Evolutionary conservation across 2,888 invertebrate species (phyloP).

Genomic region (Rhingia rostrata): DNA sequence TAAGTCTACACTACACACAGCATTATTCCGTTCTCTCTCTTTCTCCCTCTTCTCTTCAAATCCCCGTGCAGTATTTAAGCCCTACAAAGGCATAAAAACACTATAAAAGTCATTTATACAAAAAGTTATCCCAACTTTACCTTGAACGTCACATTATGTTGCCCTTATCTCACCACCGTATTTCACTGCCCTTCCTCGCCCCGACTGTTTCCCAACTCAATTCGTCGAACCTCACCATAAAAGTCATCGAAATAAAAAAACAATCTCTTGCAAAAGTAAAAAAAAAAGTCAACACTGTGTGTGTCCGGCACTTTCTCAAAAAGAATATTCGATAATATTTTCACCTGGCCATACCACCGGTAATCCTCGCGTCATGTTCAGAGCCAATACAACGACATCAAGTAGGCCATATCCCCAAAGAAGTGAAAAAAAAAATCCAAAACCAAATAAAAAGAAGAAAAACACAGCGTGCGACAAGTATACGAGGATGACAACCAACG

Average conservation of each 20-base stretch:
- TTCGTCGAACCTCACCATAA: conserved; percentile 41
- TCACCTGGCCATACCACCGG: conserved; percentile 34
- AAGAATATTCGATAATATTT: conserved; percentile 69
- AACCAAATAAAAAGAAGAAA: conserved; percentile 36
- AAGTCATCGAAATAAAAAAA: conserved; percentile 33
- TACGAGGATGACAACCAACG: conserved; percentile 37
- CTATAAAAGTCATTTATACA: too few species aligned
- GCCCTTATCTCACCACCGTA: conserved; percentile 19
- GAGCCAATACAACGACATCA: conserved; percentile 25
- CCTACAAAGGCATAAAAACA: too few species aligned
- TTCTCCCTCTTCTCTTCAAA: too few species aligned
- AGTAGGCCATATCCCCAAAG: conserved; percentile 64
- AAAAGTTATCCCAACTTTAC: too few species aligned
- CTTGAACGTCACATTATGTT: too few species aligned
- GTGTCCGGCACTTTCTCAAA: conserved; percentile 69
- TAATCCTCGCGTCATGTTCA: conserved; percentile 1
- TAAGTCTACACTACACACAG: too few species aligned
- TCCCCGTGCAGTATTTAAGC: too few species aligned
- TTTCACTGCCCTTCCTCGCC: conserved; percentile 27
- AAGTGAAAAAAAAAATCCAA: background rate
- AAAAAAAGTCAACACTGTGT: conserved; percentile 14
- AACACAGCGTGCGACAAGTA: conserved; percentile 45
- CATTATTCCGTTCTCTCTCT: too few species aligned
- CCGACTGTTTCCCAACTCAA: conserved; percentile 43
- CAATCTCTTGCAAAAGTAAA: conserved; percentile 19